Percentiles rank a stretch among this genome's conserved stretches.
Evolutionary conservation across 2,797 vertebrate species (phyloP).

Genomic region (Phaenicophaeus curvirostris): DNA sequence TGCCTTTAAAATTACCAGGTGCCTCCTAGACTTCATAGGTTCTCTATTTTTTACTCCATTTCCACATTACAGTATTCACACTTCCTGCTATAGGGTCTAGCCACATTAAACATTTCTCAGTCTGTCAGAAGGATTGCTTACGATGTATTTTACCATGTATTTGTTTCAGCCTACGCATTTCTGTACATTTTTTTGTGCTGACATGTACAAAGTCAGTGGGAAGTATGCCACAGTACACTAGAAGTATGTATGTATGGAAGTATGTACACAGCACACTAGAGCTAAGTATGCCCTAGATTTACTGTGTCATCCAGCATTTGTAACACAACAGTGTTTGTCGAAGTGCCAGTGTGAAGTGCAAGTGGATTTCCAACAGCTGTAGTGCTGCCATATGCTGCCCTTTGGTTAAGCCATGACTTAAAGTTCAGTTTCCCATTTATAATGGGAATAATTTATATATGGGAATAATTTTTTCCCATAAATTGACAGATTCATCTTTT

Average conservation of each 20-base stretch:
- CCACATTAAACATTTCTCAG: background rate
- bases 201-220: background rate
- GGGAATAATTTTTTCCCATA: no score
- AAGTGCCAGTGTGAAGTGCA: constrained; percentile 36
- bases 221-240: background rate
- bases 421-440: constrained; percentile 57
- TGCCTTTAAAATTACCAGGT: background rate
- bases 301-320: constrained; percentile 33
- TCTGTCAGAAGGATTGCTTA: background rate
- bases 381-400: constrained; percentile 51
- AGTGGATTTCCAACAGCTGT: constrained; percentile 59
- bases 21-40: background rate
- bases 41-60: constrained; percentile 3
- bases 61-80: background rate
- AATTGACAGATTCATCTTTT: constrained; percentile 52
- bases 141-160: background rate
- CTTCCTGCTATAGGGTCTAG: constrained; percentile 11
- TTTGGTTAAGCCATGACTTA: constrained; percentile 52
- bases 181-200: background rate
- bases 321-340: constrained; percentile 37
- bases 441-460: no score
- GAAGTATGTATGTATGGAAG: background rate
- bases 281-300: constrained; percentile 19
- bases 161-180: background rate
- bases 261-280: background rate